Conservation (phyloP, 1,140 invertebrate species). For the Diploscapter pachys region DNA sequence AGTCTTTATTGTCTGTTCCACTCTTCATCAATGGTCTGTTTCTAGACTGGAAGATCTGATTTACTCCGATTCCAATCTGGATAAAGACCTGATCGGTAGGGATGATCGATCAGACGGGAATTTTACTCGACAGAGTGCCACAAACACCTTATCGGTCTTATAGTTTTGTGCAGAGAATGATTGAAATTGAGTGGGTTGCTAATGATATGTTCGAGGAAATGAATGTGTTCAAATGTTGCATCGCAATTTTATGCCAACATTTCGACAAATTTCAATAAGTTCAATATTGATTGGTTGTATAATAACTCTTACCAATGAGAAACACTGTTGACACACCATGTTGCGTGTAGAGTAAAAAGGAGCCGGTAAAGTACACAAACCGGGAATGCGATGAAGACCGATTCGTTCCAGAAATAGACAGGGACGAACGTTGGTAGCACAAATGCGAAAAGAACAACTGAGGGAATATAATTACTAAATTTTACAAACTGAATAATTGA, state of each 20-base stretch:
- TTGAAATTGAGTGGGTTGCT: too few relatives aligned
- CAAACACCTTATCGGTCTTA: too few relatives aligned
- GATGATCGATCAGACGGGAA: too few relatives aligned
- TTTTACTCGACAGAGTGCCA: too few relatives aligned
- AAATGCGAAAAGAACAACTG: constrained; percentile 81
- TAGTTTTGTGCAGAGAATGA: too few relatives aligned
- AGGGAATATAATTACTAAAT: constrained; percentile 66
- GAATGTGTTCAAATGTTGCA: constrained; percentile 57
- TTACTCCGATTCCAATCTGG: too few relatives aligned
- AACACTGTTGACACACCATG: constrained; percentile 91
- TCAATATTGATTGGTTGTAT: constrained; percentile 59
- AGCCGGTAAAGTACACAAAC: constrained; percentile 80
- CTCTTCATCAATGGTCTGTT: too few relatives aligned
- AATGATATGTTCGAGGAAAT: not conserved
- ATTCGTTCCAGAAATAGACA: constrained; percentile 79
- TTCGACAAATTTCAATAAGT: constrained; percentile 4
- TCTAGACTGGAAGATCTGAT: too few relatives aligned
- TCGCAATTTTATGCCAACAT: not conserved
- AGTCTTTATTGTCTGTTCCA: too few relatives aligned
- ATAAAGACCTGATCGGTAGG: too few relatives aligned
- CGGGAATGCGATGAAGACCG: constrained; percentile 74
- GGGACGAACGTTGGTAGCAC: constrained; percentile 79
- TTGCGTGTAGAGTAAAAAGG: constrained; percentile 79
- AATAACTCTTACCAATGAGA: constrained; percentile 68
- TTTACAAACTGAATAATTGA: constrained; percentile 79